Evolutionary conservation across 2,113 vertebrate genomes (phyloP), one percentile per base, ranked within the genome.

Genomic region (Progne subis): DNA sequence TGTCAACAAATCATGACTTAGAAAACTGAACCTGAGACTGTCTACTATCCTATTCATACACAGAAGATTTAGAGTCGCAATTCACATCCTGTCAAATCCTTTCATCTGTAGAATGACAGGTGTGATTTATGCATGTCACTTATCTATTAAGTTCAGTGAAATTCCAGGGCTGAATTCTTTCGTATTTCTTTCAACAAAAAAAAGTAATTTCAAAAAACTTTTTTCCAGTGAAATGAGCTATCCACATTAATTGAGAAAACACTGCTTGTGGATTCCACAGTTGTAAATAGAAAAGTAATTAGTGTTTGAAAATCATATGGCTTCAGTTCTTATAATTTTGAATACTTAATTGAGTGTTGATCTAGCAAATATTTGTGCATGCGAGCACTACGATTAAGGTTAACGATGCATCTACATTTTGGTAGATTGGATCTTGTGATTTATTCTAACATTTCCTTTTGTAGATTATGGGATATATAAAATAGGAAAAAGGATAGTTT

Each of bases 61-160:
- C 1, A 63, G 50, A 87, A 89, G 84, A 95, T 96, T 95, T 95
- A 95, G 92, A 80, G 69, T 46, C 86, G 87, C 63, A 95, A 87
- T 95, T 92, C 79, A 95, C 15, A 75, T 88, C 34, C 76, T 79
- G 52, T 71, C 82, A 92, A 95, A 95, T 91, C 67, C 76, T 91
- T 95, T 94, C 59, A 82, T 96, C 90, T 96, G 60, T 69, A 82
- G 94, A 95, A 90, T 80, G 83, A 84, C 91, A 96, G 67, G 39
- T 77, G 24, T 74, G 63, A 91, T 95, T 96, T 94, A 95, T 6
- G 29, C 32, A 69, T 43, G 70, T 77, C 91, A 95, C 89, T 96
- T 95, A 69, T 21, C 70, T 79, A 21, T 55, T 87, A 90, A 91
- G 50, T 39, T 86, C 60, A 56, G 59, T 59, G 39, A 95, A 93